Conservation (phyloP, 53 echinoderm and acorn worm genomes). For the Paracentrotus lividus region DNA sequence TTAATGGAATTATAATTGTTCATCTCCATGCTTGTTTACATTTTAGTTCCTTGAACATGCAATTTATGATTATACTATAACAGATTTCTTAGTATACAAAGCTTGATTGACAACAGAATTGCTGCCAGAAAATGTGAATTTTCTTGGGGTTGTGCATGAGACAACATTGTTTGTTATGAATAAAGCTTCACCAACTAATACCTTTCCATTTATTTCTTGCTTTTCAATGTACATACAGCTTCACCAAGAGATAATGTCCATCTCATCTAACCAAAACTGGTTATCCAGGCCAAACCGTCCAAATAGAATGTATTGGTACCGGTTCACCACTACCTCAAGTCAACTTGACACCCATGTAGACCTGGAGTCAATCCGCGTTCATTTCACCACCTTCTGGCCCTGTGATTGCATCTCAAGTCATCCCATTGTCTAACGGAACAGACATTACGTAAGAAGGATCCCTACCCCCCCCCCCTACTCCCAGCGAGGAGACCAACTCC, state of each 20-base stretch:
- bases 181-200: too few species aligned
- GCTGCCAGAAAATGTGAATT: too few species aligned
- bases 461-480: too few species aligned
- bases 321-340: neutral
- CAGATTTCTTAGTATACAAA: too few species aligned
- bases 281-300: neutral
- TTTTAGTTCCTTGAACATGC: too few species aligned
- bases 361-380: neutral
- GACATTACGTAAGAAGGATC: constrained; percentile 4
- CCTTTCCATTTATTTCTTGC: neutral
- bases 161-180: too few species aligned
- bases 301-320: neutral
- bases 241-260: neutral
- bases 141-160: too few species aligned
- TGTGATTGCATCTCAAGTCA: neutral
- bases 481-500: too few species aligned
- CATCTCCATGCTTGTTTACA: too few species aligned
- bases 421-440: constrained; percentile 32
- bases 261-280: neutral
- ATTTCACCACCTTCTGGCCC: neutral
- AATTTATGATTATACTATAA: too few species aligned
- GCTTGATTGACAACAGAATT: too few species aligned
- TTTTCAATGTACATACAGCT: neutral
- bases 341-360: neutral
- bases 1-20: too few species aligned